A percentile compares a stretch with the other conserved stretches of the same genome.
These are phyloP conservation scores for Microcebus jonahi DNA, from an alignment of 2,113 vertebrate genomes.

Conservation along the genomic window DNA sequence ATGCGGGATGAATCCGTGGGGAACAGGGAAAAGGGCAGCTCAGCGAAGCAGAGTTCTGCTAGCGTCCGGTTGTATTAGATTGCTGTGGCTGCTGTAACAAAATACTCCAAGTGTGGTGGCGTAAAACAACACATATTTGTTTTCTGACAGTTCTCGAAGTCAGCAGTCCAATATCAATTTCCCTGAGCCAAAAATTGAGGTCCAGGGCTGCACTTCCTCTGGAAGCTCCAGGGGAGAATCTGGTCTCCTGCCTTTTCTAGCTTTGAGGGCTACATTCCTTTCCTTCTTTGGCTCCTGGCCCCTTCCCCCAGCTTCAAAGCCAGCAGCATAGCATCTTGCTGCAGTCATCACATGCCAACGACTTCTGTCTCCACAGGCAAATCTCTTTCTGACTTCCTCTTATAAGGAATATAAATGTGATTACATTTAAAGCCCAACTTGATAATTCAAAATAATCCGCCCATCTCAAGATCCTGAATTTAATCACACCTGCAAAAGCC, in stretches of 20 bases:
- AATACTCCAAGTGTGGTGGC: not conserved
- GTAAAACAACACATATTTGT: not conserved
- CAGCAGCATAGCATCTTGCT: not conserved
- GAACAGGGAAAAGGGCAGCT: not conserved
- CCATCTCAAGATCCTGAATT: not conserved
- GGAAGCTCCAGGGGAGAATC: not conserved
- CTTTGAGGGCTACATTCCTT: not conserved
- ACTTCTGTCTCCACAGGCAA: not conserved
- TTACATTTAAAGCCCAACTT: not conserved
- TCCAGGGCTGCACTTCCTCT: too few species aligned
- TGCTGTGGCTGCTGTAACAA: not conserved
- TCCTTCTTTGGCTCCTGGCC: too few species aligned
- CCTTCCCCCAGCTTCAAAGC: not conserved
- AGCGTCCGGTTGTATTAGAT: not conserved
- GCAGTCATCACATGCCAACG: fast-evolving
- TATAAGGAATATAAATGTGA: not conserved
- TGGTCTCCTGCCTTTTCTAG: not conserved
- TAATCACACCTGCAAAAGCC: not conserved
- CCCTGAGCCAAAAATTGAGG: not conserved
- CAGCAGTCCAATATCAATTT: not conserved
- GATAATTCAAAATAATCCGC: not conserved
- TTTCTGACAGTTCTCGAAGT: not conserved
- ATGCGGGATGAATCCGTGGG: fast-evolving
- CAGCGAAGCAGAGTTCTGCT: not conserved
- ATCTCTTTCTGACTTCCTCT: conserved; percentile 2